Evolutionary conservation across 2,888 invertebrate genomes (phyloP), one percentile per base, ranked within the genome.

Genomic region (Melolontha melolontha): DNA sequence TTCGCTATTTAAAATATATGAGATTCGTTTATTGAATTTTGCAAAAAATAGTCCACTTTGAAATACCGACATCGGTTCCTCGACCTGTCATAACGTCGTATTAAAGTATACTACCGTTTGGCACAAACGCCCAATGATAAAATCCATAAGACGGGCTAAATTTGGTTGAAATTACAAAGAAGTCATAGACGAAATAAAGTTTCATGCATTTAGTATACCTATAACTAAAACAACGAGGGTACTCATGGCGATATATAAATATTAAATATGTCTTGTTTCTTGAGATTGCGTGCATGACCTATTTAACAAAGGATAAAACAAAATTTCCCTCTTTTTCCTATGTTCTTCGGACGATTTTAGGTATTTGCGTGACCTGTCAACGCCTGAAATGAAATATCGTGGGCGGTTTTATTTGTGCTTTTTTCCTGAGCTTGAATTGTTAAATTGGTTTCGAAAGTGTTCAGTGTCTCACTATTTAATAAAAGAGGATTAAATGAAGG

Each of bases 341-440:
- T 14, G 47, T 14, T 16, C 17, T 8, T 14, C 1, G 16, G 1
- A 47, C 8, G 17, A 47, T 47, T 8, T 47, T 10, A 47, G 47
- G 14, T 47, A 14, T 47, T 47, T 12, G 47, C 47, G 47, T 47
- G 47, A 47, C 47, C 16, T 16, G 47, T 47, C 47, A 47, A 47
- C 34, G 2, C 14, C 47, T 14, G 14, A 14, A 6, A 47, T 14
- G 47, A 47, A 5, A 47, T 47, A 47, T 34, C 34, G 34, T 6
- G 8, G 4, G 34, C 47, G 14, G 6, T 16, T 47, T 47, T 47
- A 6, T 47, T 16, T 14, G 47, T 8, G 14, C 8, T 14, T 47
- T 47, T 47, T 2, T 47, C 10, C 2, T 16, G 47, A 47, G 10
- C 17, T 47, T 47, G 44, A 44, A 34, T 34, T 10, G 6, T 34